phyloP scores from a whole-genome alignment of 2,888 invertebrate genomes.

The Xiphydria camelus region DNA sequence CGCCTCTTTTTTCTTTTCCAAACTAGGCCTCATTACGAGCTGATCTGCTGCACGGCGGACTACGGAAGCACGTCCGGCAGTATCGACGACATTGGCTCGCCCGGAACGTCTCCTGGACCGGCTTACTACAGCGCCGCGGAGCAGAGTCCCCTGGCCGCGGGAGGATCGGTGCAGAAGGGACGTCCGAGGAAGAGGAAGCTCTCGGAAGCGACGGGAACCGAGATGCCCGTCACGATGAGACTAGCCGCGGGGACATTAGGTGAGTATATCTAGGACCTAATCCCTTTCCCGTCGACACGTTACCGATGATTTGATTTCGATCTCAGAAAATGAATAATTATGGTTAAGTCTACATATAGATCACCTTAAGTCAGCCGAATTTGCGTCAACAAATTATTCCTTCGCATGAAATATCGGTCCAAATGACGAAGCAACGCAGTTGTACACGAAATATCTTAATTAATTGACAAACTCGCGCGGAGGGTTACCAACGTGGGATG shows the following conservation, averaged over 20 bases:
- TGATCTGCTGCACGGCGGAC: constrained; percentile 60
- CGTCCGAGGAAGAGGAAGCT: constrained; percentile 79
- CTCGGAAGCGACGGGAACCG: constrained; percentile 62
- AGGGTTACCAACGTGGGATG: too few relatives aligned
- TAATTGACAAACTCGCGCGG: too few relatives aligned
- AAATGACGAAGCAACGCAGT: too few relatives aligned
- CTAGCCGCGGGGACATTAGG: constrained; percentile 72
- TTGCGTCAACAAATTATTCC: too few relatives aligned
- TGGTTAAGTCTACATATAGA: too few relatives aligned
- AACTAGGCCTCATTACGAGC: constrained; percentile 69
- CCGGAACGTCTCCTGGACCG: constrained; percentile 66
- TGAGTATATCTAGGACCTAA: too few relatives aligned
- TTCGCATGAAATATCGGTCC: too few relatives aligned
- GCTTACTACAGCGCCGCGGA: constrained; percentile 66
- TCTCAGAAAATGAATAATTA: too few relatives aligned
- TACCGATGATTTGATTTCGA: too few relatives aligned
- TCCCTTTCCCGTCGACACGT: too few relatives aligned
- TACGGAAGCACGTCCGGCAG: constrained; percentile 67
- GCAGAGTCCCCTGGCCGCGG: constrained; percentile 47
- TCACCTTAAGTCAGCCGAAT: too few relatives aligned
- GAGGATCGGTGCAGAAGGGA: constrained; percentile 69
- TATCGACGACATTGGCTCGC: constrained; percentile 63
- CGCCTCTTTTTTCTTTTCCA: neutral
- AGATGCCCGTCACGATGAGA: constrained; percentile 71
- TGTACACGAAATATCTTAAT: too few relatives aligned